Evolutionary conservation across 1,140 invertebrate genomes (phyloP), one percentile per base, ranked within the genome.

Genomic region (Homalodisca vitripennis): DNA sequence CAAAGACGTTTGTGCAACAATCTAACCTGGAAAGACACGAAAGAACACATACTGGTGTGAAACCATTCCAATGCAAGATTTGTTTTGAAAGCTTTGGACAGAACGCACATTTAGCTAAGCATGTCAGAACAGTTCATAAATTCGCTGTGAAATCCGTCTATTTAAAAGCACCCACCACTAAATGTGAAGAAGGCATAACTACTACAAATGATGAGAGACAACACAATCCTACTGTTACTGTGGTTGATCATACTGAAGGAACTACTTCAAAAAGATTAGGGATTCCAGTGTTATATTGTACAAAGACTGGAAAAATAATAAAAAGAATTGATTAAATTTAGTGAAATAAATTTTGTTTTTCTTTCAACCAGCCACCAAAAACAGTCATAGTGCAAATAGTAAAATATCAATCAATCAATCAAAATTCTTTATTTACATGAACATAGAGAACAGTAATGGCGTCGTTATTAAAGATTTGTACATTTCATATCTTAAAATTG

Each of bases 11-110:
- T 78, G 84, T 84, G 1, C 86, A 87, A 75, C 85, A 86, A 74
- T 86, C 85, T 0, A 87, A 87, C 2, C 77, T 88, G 12, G 87
- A 86, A 68, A 85, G 87, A 74, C 87, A 89, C 75, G 76, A 83
- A 34, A 80, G 86, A 34, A 89, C 88, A 68, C 88, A 90, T 79
- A 90, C 88, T 0, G 80, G 82, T 24, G 87, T 88, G 74, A 88
- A 89, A 78, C 86, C 87, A 0, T 87, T 85, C 79, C 77, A 82
- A 72, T 90, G 88, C 77, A 82, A 83, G 72, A 75, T 84, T 26
- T 89, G 88, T 76, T 71, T 77, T 14, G 67, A 73, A 14, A 60
- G n/a, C n/a, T 75, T 75, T 41, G 69, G 66, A 1, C 69, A 71
- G 34, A 70, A 68, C 20, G 66, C 60, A 20, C 70, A 75, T 41